Conservation (phyloP, 2,113 vertebrate genomes). For the Cercopithecus mona region DNA sequence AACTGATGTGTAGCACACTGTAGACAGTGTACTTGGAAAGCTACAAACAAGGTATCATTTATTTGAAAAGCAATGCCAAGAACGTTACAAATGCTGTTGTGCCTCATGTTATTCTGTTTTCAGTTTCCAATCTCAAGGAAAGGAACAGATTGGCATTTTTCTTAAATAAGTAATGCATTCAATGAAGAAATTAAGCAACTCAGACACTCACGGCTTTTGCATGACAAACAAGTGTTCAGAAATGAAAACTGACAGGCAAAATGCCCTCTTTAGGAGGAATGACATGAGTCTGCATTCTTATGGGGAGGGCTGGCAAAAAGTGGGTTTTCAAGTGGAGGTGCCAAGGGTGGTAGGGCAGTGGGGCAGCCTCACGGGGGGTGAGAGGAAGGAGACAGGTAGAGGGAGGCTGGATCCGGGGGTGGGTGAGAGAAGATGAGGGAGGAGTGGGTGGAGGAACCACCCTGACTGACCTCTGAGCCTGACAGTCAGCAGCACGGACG, state of each 20-base stretch:
- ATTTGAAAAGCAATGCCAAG: not conserved
- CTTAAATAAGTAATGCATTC: fast-evolving
- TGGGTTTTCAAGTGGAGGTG: not conserved
- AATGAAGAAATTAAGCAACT: not conserved
- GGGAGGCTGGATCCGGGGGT: not conserved
- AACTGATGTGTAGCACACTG: no score
- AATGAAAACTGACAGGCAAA: not conserved
- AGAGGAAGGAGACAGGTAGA: not conserved
- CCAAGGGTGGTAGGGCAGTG: not conserved
- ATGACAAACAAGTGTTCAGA: not conserved
- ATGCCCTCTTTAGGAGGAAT: not conserved
- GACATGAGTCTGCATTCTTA: not conserved
- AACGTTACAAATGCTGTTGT: fast-evolving
- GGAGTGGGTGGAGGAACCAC: no score
- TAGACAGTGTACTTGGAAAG: not conserved
- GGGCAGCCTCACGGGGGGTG: no score
- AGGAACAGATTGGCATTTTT: not conserved
- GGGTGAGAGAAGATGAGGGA: not conserved
- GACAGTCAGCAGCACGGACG: not conserved
- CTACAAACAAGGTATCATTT: not conserved
- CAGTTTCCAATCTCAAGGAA: not conserved
- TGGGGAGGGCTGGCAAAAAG: not conserved
- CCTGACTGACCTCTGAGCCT: not conserved
- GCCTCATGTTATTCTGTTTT: not conserved
- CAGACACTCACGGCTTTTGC: fast-evolving